phyloP scores from a whole-genome alignment of 2,113 vertebrate genomes.

The Heloderma charlesbogerti region DNA sequence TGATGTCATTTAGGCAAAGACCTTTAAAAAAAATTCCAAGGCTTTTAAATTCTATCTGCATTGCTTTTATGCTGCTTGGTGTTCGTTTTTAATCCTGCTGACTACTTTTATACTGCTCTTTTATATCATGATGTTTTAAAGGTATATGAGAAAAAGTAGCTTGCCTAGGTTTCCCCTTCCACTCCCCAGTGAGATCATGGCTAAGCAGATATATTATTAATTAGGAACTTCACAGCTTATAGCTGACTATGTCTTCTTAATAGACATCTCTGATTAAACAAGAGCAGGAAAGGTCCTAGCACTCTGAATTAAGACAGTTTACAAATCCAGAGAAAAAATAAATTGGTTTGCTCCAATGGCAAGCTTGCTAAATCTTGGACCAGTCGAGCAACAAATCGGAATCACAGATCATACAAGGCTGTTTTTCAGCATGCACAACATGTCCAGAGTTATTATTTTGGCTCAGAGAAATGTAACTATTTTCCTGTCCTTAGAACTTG shows the following conservation, averaged over 20 bases:
- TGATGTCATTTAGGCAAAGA: not conserved
- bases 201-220: not conserved
- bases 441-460: conserved; percentile 13
- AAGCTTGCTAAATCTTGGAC: conserved; percentile 48
- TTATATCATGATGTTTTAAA: no score
- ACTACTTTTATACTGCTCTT: not conserved
- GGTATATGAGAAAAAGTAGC: not conserved
- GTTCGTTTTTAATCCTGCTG: not conserved
- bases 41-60: not conserved
- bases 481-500: conserved; percentile 35
- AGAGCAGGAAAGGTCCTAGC: not conserved
- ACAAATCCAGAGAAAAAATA: not conserved
- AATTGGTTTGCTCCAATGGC: conserved; percentile 35
- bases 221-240: not conserved
- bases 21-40: not conserved
- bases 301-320: not conserved
- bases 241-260: not conserved
- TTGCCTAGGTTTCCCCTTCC: no score
- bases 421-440: conserved; percentile 46
- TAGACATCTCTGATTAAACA: not conserved
- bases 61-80: not conserved
- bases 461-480: conserved; percentile 47
- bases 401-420: conserved; percentile 29
- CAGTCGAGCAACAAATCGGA: conserved; percentile 32
- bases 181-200: not conserved